Evolutionary conservation across 2,113 vertebrate genomes (phyloP), one percentile per base, ranked within the genome.

Genomic region (Guaruba guarouba): DNA sequence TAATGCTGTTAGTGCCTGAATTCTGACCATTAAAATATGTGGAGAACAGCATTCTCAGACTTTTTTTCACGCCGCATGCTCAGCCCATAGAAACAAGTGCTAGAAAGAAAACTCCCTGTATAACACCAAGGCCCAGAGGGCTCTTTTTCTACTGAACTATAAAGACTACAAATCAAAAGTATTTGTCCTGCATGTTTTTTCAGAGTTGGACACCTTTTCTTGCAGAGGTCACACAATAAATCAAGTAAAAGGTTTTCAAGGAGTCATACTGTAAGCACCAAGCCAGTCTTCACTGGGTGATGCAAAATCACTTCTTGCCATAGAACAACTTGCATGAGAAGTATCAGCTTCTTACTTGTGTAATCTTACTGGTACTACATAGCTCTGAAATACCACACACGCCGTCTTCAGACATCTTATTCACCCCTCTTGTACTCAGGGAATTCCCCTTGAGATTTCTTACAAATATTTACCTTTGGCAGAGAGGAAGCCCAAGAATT

Each of bases 301-400:
- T 66, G 82, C 73, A 90, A 77, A 93, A 94, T 91, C 70, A 80
- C 33, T 91, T 90, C 62, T 71, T 90, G 85, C 49, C 90, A 79
- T 20, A 20, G 51, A 88, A 71, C 28, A 33, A 39, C 8, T 77
- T 88, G 46, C 1, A 12, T 62, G 80, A 91, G 57, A 86, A 92
- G 88, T 91, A 57, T 66, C 44, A 89, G n/a, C n/a, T 85, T 81
- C 86, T 71, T 73, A 75, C 29, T 63, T 0, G 0, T 67, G n/a
- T 52, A 86, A 39, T 64, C 61, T 43, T 76, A 52, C 23, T 24
- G 57, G 71, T 57, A 84, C 29, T 46, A 51, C 51, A 35, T 2
- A 84, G 55, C 74, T 89, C 77, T 69, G 75, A 73, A 69, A 92
- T 76, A 39, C 11, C 12, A 48, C 33, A 57, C 12, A 6, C 33